Evolutionary conservation across 2,888 invertebrate species (phyloP), one percentile per base, ranked within the genome.

Genomic region (Itoplectis maculator): DNA sequence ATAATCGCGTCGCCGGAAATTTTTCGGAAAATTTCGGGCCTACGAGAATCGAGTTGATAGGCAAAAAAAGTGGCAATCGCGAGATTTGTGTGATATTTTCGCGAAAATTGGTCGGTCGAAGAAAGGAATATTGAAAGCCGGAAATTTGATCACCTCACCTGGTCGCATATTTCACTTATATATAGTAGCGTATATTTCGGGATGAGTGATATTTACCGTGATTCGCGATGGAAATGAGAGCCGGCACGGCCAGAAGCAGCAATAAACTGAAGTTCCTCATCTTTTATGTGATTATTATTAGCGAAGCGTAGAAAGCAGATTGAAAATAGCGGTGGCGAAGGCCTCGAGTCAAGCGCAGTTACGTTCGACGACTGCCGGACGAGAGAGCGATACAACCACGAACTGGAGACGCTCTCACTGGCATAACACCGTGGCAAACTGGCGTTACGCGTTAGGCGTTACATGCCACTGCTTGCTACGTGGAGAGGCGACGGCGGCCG

Each of bases 221-320:
- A 92, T 95, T 95, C 85, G 96, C 94, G 86, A 95, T 95, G 87
- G 96, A 94, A 86, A 97, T 94, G 61, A 96, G 94, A 42, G 96
- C 95, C 87, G 97, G 96, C 85, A 97, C 93, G 87, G 96, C 95
- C 89, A 97, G 90, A 76, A 97, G 91, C 84, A 94, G 90, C 66
- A 96, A 92, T 88, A 97, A 93, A 92, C 95, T 94, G 89, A 96
- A 93, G 89, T 95, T 94, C 93, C 95, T 96, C 97, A 97, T 97
- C 92, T 61, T 42, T 45, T 35, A 59, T 65, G n/a, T 40, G 20
- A 40, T 9, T 20, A 45, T 1, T 15, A 35, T 5, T 1, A n/a
- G 54, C 70, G 47, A 69, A 29, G 47, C 15, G 65, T 74, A 29
- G 23, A 15, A n/a, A 13, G 23, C 0, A 7, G 42, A 63, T 5